phyloP scores from a whole-genome alignment of 1,140 invertebrate genomes.

The Mamestra configurata region DNA sequence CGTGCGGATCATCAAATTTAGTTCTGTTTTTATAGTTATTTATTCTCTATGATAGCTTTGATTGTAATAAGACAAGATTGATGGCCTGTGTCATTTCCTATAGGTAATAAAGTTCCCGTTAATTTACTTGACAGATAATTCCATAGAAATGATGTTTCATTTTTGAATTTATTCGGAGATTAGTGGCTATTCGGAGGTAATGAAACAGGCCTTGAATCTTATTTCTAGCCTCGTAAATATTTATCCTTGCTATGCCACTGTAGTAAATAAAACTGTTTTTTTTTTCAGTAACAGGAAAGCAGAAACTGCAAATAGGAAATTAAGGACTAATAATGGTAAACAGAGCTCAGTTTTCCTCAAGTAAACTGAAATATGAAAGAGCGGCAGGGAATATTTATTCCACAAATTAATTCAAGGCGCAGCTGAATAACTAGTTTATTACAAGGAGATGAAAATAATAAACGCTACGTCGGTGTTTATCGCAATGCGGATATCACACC shows the following conservation, averaged over 20 bases:
- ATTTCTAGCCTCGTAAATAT: neutral
- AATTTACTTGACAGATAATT: too few relatives aligned
- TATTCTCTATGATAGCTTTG: too few relatives aligned
- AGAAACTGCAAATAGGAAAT: neutral
- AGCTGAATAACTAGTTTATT: neutral
- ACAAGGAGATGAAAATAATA: neutral
- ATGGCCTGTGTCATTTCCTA: too few relatives aligned
- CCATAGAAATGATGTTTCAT: too few relatives aligned
- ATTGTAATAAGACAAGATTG: too few relatives aligned
- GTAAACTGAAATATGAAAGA: neutral
- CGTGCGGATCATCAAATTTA: too few relatives aligned
- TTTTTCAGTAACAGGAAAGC: neutral
- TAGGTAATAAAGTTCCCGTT: too few relatives aligned
- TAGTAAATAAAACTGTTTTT: neutral
- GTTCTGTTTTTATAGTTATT: too few relatives aligned
- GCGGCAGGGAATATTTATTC: neutral
- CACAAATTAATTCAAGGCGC: neutral
- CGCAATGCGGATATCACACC: conserved; percentile 21
- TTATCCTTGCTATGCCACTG: neutral
- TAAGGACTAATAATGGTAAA: neutral
- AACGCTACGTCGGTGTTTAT: neutral
- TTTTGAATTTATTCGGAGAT: too few relatives aligned
- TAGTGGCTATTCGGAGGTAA: too few relatives aligned
- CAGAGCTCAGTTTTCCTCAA: neutral
- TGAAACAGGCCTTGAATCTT: too few relatives aligned